These are phyloP conservation scores for Lycophotia porphyrea DNA, from an alignment of 2,888 invertebrate genomes.

Conservation along the genomic window DNA sequence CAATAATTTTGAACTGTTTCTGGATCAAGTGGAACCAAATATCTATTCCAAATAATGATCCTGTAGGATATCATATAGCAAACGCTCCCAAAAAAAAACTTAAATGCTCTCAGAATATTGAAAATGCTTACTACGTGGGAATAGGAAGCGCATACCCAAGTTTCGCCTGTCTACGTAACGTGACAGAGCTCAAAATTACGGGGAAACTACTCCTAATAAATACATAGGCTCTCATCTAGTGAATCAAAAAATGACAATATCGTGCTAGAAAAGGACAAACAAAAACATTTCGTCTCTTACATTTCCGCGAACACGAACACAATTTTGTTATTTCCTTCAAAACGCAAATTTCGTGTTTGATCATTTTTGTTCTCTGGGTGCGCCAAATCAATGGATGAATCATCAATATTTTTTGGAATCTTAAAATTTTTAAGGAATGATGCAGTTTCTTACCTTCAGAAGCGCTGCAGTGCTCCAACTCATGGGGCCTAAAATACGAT, in stretches of 20 bases:
- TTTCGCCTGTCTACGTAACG: not conserved
- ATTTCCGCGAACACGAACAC: too few relatives aligned
- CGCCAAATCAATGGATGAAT: conserved; percentile 1
- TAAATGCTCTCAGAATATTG: conserved; percentile 13
- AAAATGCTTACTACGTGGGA: too few relatives aligned
- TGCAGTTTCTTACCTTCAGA: conserved; percentile 76
- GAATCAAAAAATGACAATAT: too few relatives aligned
- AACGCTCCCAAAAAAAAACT: not conserved
- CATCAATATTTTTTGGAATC: not conserved
- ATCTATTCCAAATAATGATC: not conserved
- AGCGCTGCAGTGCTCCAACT: conserved; percentile 75
- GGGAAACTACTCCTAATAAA: too few relatives aligned
- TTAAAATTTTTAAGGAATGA: not conserved
- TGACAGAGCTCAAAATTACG: too few relatives aligned
- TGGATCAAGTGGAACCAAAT: not conserved
- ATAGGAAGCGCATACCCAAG: too few relatives aligned
- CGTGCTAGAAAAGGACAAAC: too few relatives aligned
- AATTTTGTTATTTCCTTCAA: too few relatives aligned
- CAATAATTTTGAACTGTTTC: not conserved
- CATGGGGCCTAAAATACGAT: conserved; percentile 83
- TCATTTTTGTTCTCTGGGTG: too few relatives aligned
- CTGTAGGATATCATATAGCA: not conserved
- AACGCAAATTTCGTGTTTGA: too few relatives aligned
- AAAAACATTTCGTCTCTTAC: too few relatives aligned
- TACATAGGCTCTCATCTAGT: too few relatives aligned